Evolutionary conservation across 1,140 invertebrate genomes (phyloP).

Genomic region (Drosophila erecta): DNA sequence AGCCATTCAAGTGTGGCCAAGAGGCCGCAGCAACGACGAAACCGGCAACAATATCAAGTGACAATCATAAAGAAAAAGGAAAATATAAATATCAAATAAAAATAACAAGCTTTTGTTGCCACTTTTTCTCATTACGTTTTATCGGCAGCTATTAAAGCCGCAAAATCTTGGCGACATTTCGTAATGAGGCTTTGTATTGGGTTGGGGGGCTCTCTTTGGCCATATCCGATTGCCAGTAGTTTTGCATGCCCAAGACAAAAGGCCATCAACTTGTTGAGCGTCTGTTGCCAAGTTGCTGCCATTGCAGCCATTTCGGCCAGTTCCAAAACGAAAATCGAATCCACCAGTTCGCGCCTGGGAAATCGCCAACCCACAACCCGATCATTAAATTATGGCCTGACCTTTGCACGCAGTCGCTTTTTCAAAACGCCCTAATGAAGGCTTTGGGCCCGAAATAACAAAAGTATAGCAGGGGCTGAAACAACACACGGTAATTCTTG

Average conservation of each 20-base stretch:
- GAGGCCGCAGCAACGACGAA: conserved; percentile 16
- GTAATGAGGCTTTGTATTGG: conserved; percentile 49
- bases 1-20: conserved; percentile 58
- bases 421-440: conserved; percentile 37
- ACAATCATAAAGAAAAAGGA: conserved; percentile 41
- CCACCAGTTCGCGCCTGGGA: not conserved
- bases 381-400: conserved; percentile 26
- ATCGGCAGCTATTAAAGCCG: conserved; percentile 55
- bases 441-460: conserved; percentile 18
- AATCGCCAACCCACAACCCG: not conserved
- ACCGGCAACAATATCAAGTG: conserved; percentile 52
- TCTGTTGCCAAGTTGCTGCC: conserved; percentile 6
- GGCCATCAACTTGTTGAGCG: conserved; percentile 49
- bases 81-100: conserved; percentile 26
- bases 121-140: conserved; percentile 62
- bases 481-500: conserved; percentile 37
- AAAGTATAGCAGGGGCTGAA: conserved; percentile 24
- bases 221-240: conserved; percentile 35
- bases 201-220: not conserved
- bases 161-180: conserved; percentile 62
- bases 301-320: too few species aligned
- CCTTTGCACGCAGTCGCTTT: conserved; percentile 37
- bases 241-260: conserved; percentile 47
- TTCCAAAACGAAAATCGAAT: conserved; percentile 10
- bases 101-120: conserved; percentile 42